Evolutionary conservation across 2,113 vertebrate species (phyloP), one percentile per base, ranked within the genome.

Genomic region (Ophthalmolycus amberensis): DNA sequence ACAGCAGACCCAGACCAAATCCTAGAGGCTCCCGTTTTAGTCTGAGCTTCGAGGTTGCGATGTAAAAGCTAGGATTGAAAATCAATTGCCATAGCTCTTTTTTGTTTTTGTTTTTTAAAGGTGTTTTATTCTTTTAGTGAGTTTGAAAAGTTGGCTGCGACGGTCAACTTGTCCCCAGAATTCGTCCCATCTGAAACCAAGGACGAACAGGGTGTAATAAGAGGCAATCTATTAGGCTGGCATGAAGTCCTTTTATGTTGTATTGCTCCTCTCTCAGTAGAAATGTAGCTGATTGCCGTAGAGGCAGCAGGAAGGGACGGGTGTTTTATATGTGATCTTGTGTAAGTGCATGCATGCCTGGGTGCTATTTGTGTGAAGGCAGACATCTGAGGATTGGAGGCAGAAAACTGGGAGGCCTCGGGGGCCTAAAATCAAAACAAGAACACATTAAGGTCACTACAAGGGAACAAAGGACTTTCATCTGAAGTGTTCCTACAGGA

Each of bases 71-170:
- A 27, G 9, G 32, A 69, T 32, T 74, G 71, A 60, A 85, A 88
- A 91, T 85, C 88, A 74, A 90, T 85, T n/a, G 54, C 12, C 42
- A 63, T 29, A 59, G 9, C 27, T 25, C 11, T 20, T 46, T 32
- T 4, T 32, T 44, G 62, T 3, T 44, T 66, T 58, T 9, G 72
- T 67, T 64, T 34, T 12, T 32, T 78, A 77, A 56, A 40, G 6
- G 18, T 12, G 59, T 58, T 42, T 38, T 32, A 32, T 63, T 42
- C 14, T 65, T 46, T 50, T n/a, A 29, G 2, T 37, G 38, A 77
- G 59, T 42, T 74, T 59, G 37, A 71, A 67, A 78, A 59, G 44
- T 54, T 68, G 58, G 42, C 67, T 20, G 22, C 12, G 0, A 20
- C 8, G 12, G 71, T 50, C 40, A 72, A 3, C 25, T 32, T 79